These are phyloP conservation scores for Astreopora myriophthalma DNA, from an alignment of 64 coral and sea anemone genomes.

Conservation along the genomic window DNA sequence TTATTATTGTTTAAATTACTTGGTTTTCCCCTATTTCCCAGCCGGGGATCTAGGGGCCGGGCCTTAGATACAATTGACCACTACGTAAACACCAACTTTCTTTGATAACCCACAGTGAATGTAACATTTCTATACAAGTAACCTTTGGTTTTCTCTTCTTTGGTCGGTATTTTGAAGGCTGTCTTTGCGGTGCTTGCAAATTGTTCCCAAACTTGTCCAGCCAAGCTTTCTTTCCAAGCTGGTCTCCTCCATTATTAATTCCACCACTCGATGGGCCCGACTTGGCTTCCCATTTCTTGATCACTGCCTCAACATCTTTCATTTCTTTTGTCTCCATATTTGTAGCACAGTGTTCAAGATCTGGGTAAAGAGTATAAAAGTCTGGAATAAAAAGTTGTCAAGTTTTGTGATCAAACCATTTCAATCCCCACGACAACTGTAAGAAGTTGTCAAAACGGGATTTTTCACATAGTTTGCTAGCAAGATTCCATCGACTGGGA, in stretches of 20 bases:
- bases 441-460: background rate
- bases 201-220: constrained; percentile 22
- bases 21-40: too few relatives aligned
- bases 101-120: too few relatives aligned
- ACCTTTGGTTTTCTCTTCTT: constrained; percentile 31
- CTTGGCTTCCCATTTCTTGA: constrained; percentile 57
- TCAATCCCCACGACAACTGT: too few relatives aligned
- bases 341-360: background rate
- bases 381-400: background rate
- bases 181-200: constrained; percentile 19
- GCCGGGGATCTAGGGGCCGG: too few relatives aligned
- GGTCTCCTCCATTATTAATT: background rate
- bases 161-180: background rate
- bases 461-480: background rate
- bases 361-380: too few relatives aligned
- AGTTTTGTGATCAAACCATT: background rate
- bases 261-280: background rate
- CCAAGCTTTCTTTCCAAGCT: constrained; percentile 20
- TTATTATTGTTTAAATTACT: too few relatives aligned
- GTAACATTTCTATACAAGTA: background rate
- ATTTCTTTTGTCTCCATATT: constrained; percentile 43
- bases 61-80: too few relatives aligned
- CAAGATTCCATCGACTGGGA: background rate
- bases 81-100: too few relatives aligned
- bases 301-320: constrained; percentile 24